Conservation (phyloP, 2,888 invertebrate species). For the Gisinianus flammeolus region DNA sequence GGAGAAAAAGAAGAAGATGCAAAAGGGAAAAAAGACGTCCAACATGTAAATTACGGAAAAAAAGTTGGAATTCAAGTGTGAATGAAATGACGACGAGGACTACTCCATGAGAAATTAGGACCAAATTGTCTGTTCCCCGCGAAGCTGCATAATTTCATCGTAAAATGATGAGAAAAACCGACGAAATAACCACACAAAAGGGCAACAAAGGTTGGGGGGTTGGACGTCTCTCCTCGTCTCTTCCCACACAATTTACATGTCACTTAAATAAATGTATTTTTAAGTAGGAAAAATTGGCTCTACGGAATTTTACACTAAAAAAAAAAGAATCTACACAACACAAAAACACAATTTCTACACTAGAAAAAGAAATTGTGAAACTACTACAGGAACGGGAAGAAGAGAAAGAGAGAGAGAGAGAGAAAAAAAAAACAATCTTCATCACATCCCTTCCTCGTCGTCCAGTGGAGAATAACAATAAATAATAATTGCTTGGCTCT, state of each 20-base stretch:
- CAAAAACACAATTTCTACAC: not conserved
- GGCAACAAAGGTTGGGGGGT: constrained; percentile 45
- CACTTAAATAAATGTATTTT: constrained; percentile 51
- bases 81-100: constrained; percentile 31
- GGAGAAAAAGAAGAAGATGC: not conserved
- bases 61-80: constrained; percentile 39
- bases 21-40: constrained; percentile 35
- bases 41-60: constrained; percentile 39
- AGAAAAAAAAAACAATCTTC: constrained; percentile 3
- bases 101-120: constrained; percentile 43
- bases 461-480: constrained; percentile 20
- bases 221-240: constrained; percentile 39
- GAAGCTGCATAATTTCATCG: constrained; percentile 48
- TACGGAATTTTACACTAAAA: constrained; percentile 26
- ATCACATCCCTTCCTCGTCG: not conserved
- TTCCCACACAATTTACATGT: constrained; percentile 52
- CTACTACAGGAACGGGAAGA: not conserved
- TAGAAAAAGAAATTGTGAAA: not conserved
- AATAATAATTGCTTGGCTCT: constrained; percentile 20
- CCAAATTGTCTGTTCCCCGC: constrained; percentile 45
- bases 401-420: not conserved
- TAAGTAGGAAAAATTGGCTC: constrained; percentile 47
- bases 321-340: not conserved
- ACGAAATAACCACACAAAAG: constrained; percentile 49
- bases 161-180: constrained; percentile 49